A percentile compares a stretch with the other conserved stretches of the same genome.
Evolutionary conservation across 2,113 vertebrate genomes (phyloP).

Genomic region (Hipposideros armiger): DNA sequence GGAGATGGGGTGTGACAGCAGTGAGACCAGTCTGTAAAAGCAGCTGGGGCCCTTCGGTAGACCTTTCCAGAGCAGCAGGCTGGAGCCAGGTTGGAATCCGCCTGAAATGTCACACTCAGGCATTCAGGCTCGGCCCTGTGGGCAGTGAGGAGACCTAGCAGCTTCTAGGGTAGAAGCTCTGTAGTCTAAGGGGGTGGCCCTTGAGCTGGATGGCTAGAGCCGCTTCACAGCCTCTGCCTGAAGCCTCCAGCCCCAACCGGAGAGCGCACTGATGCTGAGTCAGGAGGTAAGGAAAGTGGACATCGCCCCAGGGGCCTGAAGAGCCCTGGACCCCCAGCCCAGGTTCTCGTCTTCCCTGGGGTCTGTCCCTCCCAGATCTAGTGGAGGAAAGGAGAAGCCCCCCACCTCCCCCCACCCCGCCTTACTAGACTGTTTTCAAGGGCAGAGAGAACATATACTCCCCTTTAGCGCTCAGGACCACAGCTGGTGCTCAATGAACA

Average conservation of each 20-base stretch:
- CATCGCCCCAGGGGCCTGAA: neutral
- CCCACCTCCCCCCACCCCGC: too few relatives aligned
- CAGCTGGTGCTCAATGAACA: neutral
- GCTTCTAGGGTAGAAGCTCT: neutral
- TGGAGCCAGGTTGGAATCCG: neutral
- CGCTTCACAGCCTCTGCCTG: neutral
- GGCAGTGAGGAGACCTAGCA: neutral
- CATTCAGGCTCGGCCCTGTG: neutral
- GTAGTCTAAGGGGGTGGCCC: too few relatives aligned
- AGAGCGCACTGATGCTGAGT: fast-evolving
- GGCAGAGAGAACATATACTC: neutral
- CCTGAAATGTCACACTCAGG: neutral
- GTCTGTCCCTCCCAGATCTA: neutral
- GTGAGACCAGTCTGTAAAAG: neutral
- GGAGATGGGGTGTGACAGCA: neutral
- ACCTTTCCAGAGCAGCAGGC: neutral
- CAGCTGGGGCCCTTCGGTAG: neutral
- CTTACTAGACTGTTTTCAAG: neutral
- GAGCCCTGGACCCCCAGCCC: neutral
- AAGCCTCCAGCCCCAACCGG: neutral
- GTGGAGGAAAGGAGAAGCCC: too few relatives aligned
- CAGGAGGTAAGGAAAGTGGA: neutral
- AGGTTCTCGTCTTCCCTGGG: neutral
- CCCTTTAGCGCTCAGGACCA: neutral
- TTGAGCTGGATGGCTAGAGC: neutral